Evolutionary conservation across 1,140 invertebrate species (phyloP), one percentile per base, ranked within the genome.

Genomic region (Goniozus legneri): DNA sequence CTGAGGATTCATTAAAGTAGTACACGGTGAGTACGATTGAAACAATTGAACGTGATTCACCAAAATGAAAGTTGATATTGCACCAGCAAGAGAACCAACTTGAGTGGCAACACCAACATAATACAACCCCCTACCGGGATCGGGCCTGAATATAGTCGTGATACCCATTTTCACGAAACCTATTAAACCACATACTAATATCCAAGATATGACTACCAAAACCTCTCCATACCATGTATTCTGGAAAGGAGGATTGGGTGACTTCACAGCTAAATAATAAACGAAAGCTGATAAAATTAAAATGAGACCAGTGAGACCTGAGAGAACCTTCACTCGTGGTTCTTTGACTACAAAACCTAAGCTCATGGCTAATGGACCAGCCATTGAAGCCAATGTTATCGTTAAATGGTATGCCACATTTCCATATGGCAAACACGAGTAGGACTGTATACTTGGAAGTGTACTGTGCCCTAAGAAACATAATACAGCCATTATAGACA

Each of bases 371-470:
- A 85, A 60, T 3, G 92, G 92, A 71, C 89, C 90, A 21, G 91
- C 87, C 73, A 94, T 88, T 10, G 84, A 84, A n/a, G 85, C 81
- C 20, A 95, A 71, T 2, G 87, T 87, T 10, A 89, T 86, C 6
- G 88, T 81, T 56, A 93, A 77, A 69, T 94, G 91, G 75, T 93
- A 95, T 0, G 87, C 83, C 8, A 78, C 64, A 52, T 83, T 84
- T 2, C 92, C 92, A 65, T 95, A 97, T 1, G 92, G 91, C 41
- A 92, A 75, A 71, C 88, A 89, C 1, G 92, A 91, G 67, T 87
- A 97, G 0, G 91, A 87, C 67, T 95, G 89, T 37, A 95, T 83
- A 41, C 88, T 87, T 2, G 89, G 87, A 44, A 95, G 77, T 35
- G 88, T 81, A 34, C 89, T 91, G 62, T 94, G 90, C 38, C 79